phyloP scores from a whole-genome alignment of 2,888 invertebrate species.

The Myopa tessellatipennis region DNA sequence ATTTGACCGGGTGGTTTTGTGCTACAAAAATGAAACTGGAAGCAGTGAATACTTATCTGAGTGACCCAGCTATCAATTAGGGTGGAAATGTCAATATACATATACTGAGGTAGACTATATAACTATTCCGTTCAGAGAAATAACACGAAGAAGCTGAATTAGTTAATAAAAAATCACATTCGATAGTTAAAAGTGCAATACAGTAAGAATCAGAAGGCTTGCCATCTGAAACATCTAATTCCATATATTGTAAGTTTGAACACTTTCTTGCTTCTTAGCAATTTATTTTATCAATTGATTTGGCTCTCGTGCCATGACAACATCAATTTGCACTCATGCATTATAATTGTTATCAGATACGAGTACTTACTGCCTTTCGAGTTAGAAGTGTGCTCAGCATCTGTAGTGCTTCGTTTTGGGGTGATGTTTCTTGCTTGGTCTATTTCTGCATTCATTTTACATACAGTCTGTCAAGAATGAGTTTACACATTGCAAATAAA shows the following conservation, averaged over 20 bases:
- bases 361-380: background rate
- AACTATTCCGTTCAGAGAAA: no score
- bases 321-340: conserved; percentile 54
- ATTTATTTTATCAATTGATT: conserved; percentile 26
- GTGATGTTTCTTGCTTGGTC: conserved; percentile 27
- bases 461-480: no score
- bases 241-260: background rate
- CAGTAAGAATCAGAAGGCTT: background rate
- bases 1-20: background rate
- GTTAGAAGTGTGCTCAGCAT: background rate
- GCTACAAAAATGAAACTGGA: background rate
- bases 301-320: conserved; percentile 50
- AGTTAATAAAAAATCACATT: background rate
- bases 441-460: conserved; percentile 27
- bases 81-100: background rate
- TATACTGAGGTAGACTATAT: background rate
- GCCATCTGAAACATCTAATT: background rate
- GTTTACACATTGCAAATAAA: no score
- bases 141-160: background rate
- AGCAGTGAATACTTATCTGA: no score
- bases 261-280: background rate
- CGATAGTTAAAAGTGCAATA: background rate
- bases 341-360: conserved; percentile 44
- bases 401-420: conserved; percentile 24
- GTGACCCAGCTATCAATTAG: background rate